A percentile compares a stretch with the other conserved stretches of the same genome.
Conservation (phyloP, 2,888 invertebrate genomes). For the Chrysomela aeneicollis region DNA sequence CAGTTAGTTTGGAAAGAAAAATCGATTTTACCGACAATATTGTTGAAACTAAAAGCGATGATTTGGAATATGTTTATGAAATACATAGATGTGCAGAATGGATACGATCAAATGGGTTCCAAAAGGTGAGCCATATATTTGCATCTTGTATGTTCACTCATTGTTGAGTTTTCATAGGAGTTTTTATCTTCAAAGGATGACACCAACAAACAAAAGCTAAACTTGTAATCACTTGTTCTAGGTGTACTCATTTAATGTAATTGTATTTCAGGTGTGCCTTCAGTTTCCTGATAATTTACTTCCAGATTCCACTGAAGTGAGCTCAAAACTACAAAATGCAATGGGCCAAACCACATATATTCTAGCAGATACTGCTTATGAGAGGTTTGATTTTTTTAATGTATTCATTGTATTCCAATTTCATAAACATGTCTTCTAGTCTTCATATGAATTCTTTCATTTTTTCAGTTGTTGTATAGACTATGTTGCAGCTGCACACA, state of each 20-base stretch:
- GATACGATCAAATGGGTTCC: slow-evolving; percentile 72
- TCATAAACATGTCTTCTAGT: too few relatives aligned
- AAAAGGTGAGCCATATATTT: slow-evolving; percentile 65
- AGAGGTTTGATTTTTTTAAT: slow-evolving; percentile 68
- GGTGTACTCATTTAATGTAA: too few relatives aligned
- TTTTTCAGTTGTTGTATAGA: slow-evolving; percentile 85
- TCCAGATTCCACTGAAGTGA: slow-evolving; percentile 72
- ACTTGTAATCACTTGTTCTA: too few relatives aligned
- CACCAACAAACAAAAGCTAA: too few relatives aligned
- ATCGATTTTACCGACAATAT: slow-evolving; percentile 52
- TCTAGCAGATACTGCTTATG: slow-evolving; percentile 91
- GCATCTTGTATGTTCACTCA: too few relatives aligned
- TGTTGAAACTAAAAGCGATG: slow-evolving; percentile 48
- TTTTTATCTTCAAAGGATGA: too few relatives aligned
- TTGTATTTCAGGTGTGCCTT: slow-evolving; percentile 75
- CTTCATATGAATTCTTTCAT: neutral
- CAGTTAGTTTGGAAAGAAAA: slow-evolving; percentile 65
- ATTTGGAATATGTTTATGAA: slow-evolving; percentile 66
- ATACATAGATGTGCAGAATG: slow-evolving; percentile 71
- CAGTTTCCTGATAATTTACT: slow-evolving; percentile 91
- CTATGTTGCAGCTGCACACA: slow-evolving; percentile 88
- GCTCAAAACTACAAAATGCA: slow-evolving; percentile 62
- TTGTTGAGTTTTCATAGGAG: too few relatives aligned
- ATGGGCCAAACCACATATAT: slow-evolving; percentile 75
- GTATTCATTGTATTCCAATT: neutral